These are phyloP conservation scores for Panthera tigris DNA, from an alignment of 2,113 vertebrate species.

Conservation along the genomic window DNA sequence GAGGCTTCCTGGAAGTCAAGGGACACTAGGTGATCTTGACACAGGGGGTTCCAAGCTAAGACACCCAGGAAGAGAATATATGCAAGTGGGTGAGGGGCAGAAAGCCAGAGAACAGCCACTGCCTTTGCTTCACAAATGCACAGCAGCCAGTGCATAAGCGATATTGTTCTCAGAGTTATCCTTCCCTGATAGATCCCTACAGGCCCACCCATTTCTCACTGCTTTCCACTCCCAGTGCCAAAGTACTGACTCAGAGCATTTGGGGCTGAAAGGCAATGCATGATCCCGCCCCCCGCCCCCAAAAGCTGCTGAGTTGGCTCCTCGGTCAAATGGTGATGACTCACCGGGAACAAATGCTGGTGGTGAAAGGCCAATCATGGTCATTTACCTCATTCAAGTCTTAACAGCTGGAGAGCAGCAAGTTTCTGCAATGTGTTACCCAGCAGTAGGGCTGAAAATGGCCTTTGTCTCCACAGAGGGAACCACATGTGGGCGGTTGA, in stretches of 20 bases:
- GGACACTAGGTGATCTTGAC: background rate
- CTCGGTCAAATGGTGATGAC: conserved; percentile 19
- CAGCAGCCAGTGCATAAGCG: too few relatives aligned
- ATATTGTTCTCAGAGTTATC: background rate
- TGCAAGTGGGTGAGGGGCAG: fast-evolving
- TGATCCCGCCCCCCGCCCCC: background rate
- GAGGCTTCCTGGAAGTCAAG: background rate
- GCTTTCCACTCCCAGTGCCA: conserved; percentile 6
- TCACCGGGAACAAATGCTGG: conserved; percentile 29
- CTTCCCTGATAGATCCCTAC: background rate
- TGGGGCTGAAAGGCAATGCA: background rate
- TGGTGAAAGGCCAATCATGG: background rate
- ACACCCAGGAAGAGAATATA: background rate
- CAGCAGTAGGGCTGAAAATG: background rate
- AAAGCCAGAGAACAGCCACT: background rate
- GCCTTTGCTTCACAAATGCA: background rate
- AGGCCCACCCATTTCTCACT: background rate
- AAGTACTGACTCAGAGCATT: conserved; percentile 51
- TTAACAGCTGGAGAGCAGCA: conserved; percentile 29
- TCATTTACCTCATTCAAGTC: conserved; percentile 42
- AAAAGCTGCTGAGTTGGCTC: conserved; percentile 69
- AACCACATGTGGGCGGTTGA: background rate
- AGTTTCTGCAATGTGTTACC: background rate
- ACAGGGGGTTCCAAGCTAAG: background rate
- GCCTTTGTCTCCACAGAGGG: conserved; percentile 23